Evolutionary conservation across 2,797 vertebrate species (phyloP).

Genomic region (Melanotaenia boesemani): DNA sequence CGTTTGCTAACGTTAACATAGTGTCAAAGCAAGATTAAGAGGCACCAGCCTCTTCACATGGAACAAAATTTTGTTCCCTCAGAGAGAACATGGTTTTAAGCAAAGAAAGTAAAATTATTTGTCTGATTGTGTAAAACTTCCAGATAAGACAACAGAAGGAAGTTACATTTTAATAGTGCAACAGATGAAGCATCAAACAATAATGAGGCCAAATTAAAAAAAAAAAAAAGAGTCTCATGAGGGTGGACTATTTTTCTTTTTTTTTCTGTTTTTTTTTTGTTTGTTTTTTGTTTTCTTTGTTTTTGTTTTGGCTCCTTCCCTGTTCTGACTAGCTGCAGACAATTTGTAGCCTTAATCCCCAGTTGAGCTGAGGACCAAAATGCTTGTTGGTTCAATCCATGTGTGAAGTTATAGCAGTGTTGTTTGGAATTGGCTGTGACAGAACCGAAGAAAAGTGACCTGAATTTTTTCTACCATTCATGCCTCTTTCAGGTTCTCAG

Average conservation of each 20-base stretch:
- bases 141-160: too few relatives aligned
- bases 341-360: slow-evolving; percentile 4
- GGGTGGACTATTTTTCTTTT: background rate
- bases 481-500: background rate
- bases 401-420: background rate
- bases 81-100: too few relatives aligned
- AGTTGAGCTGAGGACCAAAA: background rate
- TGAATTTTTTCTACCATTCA: background rate
- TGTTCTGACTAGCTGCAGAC: background rate
- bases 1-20: too few relatives aligned
- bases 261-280: background rate
- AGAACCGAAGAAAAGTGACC: background rate
- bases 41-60: too few relatives aligned
- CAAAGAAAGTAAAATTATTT: too few relatives aligned
- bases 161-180: too few relatives aligned
- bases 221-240: background rate
- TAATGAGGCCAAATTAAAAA: too few relatives aligned
- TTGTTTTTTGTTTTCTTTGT: background rate
- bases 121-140: too few relatives aligned
- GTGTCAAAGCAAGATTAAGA: too few relatives aligned
- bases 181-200: too few relatives aligned
- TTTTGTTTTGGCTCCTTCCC: slow-evolving; percentile 5
- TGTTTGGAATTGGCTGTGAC: background rate
- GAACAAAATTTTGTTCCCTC: too few relatives aligned
- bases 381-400: slow-evolving; percentile 4